phyloP scores from a whole-genome alignment of 2,888 invertebrate species.

The Tetropium fuscum region DNA sequence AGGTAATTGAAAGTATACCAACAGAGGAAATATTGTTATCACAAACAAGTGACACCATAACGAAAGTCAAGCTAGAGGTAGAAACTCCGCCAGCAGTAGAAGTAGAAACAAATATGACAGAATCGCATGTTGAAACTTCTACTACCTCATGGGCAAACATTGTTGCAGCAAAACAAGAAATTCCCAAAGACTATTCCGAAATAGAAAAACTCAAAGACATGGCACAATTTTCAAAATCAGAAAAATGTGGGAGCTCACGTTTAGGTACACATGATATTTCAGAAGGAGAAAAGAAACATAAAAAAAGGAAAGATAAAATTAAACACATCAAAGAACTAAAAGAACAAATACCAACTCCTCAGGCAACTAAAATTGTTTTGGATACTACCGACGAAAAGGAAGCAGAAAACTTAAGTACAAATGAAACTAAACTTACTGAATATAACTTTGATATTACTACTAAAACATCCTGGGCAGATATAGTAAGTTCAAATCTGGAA shows the following conservation, averaged over 20 bases:
- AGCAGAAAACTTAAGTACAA: neutral
- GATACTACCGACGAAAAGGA: neutral
- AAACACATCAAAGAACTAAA: neutral
- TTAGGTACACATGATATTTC: neutral
- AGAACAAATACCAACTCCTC: neutral
- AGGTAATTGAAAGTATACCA: too few species aligned
- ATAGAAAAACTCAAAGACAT: slow-evolving; percentile 1
- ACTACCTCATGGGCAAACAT: slow-evolving; percentile 34
- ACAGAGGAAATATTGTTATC: too few species aligned
- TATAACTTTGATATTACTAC: neutral
- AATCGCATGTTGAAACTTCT: neutral
- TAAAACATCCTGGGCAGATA: slow-evolving; percentile 26
- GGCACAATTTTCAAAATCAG: too few species aligned
- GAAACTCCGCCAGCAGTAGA: neutral
- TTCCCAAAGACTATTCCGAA: neutral
- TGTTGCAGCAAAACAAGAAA: slow-evolving; percentile 32
- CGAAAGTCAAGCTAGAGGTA: neutral
- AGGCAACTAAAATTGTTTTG: neutral
- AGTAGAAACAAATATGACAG: neutral
- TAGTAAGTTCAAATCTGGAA: slow-evolving; percentile 27
- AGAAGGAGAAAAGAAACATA: neutral
- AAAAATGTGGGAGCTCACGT: neutral
- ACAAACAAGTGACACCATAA: too few species aligned
- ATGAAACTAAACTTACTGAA: neutral
- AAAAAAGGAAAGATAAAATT: neutral